phyloP scores from a whole-genome alignment of 2,797 vertebrate genomes.

The Spheniscus humboldti region DNA sequence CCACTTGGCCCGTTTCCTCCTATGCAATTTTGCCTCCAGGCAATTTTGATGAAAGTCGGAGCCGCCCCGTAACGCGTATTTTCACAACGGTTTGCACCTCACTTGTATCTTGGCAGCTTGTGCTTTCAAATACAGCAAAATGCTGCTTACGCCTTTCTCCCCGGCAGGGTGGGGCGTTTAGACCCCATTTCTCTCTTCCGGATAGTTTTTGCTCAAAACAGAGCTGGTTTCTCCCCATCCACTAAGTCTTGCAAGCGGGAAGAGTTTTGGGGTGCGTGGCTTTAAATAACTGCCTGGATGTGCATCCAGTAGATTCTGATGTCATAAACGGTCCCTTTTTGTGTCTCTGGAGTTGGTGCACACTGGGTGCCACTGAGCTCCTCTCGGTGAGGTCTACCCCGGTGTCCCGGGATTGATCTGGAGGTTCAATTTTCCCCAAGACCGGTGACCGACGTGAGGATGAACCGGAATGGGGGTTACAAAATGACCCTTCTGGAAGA shows the following conservation, averaged over 20 bases:
- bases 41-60: background rate
- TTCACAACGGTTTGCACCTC: background rate
- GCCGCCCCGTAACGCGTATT: background rate
- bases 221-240: background rate
- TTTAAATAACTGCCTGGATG: background rate
- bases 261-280: background rate
- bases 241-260: accelerated
- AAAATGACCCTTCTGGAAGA: background rate
- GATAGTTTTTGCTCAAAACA: background rate
- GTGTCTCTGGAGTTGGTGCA: background rate
- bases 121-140: background rate
- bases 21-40: background rate
- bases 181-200: accelerated
- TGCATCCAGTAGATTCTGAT: accelerated
- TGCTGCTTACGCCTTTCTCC: accelerated
- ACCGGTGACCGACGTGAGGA: accelerated
- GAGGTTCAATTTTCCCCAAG: background rate
- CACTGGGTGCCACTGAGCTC: background rate
- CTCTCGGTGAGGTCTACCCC: background rate
- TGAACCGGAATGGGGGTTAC: accelerated
- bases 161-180: accelerated
- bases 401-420: background rate
- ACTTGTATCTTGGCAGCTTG: background rate
- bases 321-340: accelerated
- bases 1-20: background rate